phyloP scores from a whole-genome alignment of 2,797 vertebrate species.

The Anguilla anguilla region DNA sequence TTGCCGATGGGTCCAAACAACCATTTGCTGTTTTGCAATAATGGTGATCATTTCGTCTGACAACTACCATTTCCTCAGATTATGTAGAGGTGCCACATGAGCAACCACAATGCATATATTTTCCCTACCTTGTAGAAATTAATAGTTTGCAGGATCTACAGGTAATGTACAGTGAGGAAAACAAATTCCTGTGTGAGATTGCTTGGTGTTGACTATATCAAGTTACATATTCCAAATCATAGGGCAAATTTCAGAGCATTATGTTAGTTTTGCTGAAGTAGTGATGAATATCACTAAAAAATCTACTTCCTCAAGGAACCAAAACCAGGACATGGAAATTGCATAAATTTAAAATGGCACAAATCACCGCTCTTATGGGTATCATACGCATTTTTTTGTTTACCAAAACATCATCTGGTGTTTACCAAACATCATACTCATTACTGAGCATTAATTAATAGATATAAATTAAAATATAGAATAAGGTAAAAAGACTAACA shows the following conservation, averaged over 20 bases:
- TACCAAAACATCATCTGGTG: too few species aligned
- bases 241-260: not conserved
- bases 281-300: not conserved
- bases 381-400: not conserved
- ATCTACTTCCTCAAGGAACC: not conserved
- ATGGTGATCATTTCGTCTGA: not conserved
- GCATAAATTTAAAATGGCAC: not conserved
- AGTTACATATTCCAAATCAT: not conserved
- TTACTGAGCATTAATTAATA: not conserved
- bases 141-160: not conserved
- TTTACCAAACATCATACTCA: not conserved
- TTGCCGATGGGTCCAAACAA: not conserved
- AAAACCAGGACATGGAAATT: not conserved
- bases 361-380: not conserved
- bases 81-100: not conserved
- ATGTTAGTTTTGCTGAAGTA: not conserved
- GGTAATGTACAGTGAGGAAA: not conserved
- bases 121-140: not conserved
- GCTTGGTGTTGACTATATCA: not conserved
- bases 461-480: not conserved
- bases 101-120: not conserved
- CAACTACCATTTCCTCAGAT: not conserved
- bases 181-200: not conserved
- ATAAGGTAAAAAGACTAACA: too few species aligned
- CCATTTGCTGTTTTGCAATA: not conserved